Conservation (phyloP, 2,113 vertebrate species). For the Halcyon senegalensis region DNA sequence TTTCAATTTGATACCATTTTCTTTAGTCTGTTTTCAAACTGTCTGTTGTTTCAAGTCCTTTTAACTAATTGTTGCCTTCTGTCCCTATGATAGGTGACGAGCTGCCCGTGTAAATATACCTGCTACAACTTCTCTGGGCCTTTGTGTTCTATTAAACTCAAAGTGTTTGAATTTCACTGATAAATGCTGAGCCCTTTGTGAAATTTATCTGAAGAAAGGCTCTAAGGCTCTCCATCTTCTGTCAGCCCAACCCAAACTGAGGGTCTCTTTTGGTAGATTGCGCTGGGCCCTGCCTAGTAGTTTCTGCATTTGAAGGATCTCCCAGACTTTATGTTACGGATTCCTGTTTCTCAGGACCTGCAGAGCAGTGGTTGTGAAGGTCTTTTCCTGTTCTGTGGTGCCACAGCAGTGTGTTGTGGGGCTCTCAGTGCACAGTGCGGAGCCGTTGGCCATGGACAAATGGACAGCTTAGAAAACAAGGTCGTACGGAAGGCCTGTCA, state of each 20-base stretch:
- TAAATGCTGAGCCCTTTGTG: background rate
- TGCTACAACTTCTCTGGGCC: background rate
- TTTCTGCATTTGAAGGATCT: background rate
- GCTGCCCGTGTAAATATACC: background rate
- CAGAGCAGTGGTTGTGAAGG: background rate
- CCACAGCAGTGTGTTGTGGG: background rate
- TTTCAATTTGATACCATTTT: slow-evolving; percentile 41
- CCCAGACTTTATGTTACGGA: background rate
- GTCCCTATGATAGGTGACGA: background rate
- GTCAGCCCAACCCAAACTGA: background rate
- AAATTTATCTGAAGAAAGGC: background rate
- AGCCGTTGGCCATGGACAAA: background rate
- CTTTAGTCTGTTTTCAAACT: background rate
- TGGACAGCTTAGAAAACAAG: background rate
- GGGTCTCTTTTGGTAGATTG: background rate
- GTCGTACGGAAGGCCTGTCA: background rate
- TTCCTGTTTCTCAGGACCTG: background rate
- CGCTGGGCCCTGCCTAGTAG: background rate
- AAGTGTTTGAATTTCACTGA: background rate
- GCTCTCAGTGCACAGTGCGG: background rate
- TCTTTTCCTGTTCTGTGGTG: background rate
- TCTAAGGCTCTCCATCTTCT: background rate
- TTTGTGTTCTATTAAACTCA: slow-evolving; percentile 8
- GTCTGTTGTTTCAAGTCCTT: background rate
- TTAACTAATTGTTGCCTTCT: background rate